Percentiles rank a stretch among this genome's conserved stretches.
These are phyloP conservation scores for Hemithea aestivaria DNA, from an alignment of 2,888 invertebrate genomes.

Conservation along the genomic window DNA sequence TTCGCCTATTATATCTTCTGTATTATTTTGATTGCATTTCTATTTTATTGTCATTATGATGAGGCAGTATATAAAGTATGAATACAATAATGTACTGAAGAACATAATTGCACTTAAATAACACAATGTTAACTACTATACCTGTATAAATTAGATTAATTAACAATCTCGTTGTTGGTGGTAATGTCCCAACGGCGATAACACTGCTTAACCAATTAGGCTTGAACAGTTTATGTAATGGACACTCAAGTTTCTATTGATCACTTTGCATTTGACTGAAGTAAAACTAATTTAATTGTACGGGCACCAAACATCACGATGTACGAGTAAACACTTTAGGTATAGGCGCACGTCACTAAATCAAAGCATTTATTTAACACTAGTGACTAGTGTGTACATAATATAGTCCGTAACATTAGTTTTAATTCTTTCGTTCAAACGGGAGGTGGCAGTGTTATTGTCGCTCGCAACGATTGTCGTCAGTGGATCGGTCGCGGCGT, in stretches of 20 bases:
- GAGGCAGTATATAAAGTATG: conserved; percentile 63
- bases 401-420: conserved; percentile 43
- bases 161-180: conserved; percentile 62
- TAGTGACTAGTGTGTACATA: conserved; percentile 23
- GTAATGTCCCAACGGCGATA: conserved; percentile 65
- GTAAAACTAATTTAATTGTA: conserved; percentile 55
- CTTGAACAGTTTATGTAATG: conserved; percentile 32
- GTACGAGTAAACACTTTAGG: conserved; percentile 14
- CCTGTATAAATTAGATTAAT: conserved; percentile 52
- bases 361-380: conserved; percentile 15
- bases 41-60: conserved; percentile 38
- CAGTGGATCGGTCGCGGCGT: conserved; percentile 66
- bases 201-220: conserved; percentile 69
- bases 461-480: conserved; percentile 52
- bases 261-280: conserved; percentile 26
- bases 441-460: conserved; percentile 60
- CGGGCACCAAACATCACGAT: conserved; percentile 28
- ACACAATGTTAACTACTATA: conserved; percentile 58
- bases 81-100: conserved; percentile 54
- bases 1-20: conserved; percentile 58
- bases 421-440: conserved; percentile 30
- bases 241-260: conserved; percentile 18
- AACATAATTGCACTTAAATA: conserved; percentile 66
- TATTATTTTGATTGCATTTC: conserved; percentile 61
- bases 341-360: conserved; percentile 22